Conservation (phyloP, 2,113 vertebrate genomes). For the Myiopsitta monachus region DNA sequence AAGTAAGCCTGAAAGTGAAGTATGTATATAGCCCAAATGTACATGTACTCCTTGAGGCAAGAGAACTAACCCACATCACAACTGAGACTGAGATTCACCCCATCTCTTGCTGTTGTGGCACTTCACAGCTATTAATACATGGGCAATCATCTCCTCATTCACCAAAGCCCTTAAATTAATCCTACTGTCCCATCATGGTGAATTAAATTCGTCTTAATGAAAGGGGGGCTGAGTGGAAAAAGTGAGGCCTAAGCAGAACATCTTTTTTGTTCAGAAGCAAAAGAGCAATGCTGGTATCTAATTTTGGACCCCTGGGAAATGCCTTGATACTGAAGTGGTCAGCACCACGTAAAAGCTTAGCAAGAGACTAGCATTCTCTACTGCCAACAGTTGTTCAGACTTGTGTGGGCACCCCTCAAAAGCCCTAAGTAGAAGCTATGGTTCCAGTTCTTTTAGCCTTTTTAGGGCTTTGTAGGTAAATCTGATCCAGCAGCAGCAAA, state of each 20-base stretch:
- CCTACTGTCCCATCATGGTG: background rate
- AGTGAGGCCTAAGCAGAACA: background rate
- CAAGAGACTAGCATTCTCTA: background rate
- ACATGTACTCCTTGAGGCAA: background rate
- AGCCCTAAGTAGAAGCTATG: constrained; percentile 25
- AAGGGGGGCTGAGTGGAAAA: background rate
- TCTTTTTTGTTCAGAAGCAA: background rate
- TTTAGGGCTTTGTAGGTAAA: constrained; percentile 50
- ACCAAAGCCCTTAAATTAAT: background rate
- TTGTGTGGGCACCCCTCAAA: constrained; percentile 43
- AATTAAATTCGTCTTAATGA: constrained; percentile 29
- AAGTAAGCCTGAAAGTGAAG: background rate
- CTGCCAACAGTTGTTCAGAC: background rate
- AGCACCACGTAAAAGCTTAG: background rate
- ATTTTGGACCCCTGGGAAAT: constrained; percentile 27
- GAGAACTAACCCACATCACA: background rate
- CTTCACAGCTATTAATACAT: background rate
- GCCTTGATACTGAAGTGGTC: constrained; percentile 21
- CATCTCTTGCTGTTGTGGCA: background rate
- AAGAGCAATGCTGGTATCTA: background rate
- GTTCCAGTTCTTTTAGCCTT: background rate
- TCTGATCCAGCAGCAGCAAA: constrained; percentile 36
- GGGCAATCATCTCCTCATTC: background rate
- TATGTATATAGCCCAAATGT: background rate
- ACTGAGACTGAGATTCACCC: fast-evolving